phyloP scores from a whole-genome alignment of 2,113 vertebrate genomes.

The Labeo catla region DNA sequence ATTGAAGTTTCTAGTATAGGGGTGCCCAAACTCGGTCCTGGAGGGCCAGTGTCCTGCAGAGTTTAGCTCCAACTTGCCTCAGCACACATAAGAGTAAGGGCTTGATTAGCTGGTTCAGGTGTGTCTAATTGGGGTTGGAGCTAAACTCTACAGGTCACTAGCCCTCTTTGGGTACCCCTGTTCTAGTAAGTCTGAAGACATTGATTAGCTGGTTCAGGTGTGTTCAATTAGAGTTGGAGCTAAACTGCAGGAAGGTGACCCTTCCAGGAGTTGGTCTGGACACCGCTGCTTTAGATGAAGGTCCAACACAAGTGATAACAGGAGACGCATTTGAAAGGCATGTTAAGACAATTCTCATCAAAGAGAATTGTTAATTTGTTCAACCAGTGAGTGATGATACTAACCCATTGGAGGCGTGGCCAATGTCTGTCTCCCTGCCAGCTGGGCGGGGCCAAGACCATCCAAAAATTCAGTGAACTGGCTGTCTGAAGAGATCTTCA shows the following conservation, averaged over 20 bases:
- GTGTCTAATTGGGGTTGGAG: too few relatives aligned
- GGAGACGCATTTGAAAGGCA: background rate
- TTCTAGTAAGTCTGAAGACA: too few relatives aligned
- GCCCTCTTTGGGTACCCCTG: too few relatives aligned
- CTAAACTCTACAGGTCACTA: too few relatives aligned
- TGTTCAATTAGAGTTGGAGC: background rate
- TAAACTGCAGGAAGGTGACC: background rate
- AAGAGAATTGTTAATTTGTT: too few relatives aligned
- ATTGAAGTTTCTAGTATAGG: too few relatives aligned
- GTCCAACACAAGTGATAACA: background rate
- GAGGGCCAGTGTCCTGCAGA: too few relatives aligned
- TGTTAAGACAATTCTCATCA: background rate
- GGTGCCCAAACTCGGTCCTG: too few relatives aligned
- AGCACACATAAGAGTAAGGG: too few relatives aligned
- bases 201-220: background rate
- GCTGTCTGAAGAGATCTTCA: constrained; percentile 91
- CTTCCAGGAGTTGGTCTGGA: background rate
- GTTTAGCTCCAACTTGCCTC: too few relatives aligned
- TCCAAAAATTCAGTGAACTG: constrained; percentile 97
- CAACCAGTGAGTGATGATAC: background rate
- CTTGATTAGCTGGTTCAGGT: too few relatives aligned
- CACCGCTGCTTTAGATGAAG: background rate
- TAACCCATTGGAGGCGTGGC: constrained; percentile 97
- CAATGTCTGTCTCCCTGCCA: constrained; percentile 94
- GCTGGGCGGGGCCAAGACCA: constrained; percentile 93